These are phyloP conservation scores for Malurus melanocephalus DNA, from an alignment of 2,113 vertebrate genomes.

Conservation along the genomic window DNA sequence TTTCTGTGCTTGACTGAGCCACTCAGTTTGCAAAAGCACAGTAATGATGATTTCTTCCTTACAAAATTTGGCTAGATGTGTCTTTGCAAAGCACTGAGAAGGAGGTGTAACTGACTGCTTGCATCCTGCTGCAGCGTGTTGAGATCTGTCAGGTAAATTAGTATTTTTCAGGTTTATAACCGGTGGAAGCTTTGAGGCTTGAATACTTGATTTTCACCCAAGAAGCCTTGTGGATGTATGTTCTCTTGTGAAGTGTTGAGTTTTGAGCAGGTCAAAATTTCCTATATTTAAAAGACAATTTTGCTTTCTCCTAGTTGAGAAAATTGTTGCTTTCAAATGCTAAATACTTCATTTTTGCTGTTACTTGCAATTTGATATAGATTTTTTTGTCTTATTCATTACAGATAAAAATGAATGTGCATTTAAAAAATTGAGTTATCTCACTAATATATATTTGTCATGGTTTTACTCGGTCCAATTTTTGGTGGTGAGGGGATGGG, in stretches of 20 bases:
- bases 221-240: background rate
- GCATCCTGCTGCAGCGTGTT: background rate
- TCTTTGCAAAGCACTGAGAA: background rate
- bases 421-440: background rate
- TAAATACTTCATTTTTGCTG: background rate
- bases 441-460: background rate
- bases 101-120: background rate
- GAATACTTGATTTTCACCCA: background rate
- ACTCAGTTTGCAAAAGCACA: fast-evolving
- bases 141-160: background rate
- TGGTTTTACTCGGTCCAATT: no score
- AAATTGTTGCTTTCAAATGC: background rate
- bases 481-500: no score
- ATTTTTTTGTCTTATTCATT: background rate
- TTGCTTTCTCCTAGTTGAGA: background rate
- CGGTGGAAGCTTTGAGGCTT: background rate
- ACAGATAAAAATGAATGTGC: background rate
- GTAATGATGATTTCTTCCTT: background rate
- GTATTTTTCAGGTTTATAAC: background rate
- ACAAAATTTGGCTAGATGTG: fast-evolving
- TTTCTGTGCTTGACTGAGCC: background rate
- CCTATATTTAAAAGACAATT: background rate
- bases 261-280: background rate
- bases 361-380: background rate
- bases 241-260: fast-evolving